Evolutionary conservation across 2,888 invertebrate species (phyloP).

Genomic region (Lutraria lutraria): DNA sequence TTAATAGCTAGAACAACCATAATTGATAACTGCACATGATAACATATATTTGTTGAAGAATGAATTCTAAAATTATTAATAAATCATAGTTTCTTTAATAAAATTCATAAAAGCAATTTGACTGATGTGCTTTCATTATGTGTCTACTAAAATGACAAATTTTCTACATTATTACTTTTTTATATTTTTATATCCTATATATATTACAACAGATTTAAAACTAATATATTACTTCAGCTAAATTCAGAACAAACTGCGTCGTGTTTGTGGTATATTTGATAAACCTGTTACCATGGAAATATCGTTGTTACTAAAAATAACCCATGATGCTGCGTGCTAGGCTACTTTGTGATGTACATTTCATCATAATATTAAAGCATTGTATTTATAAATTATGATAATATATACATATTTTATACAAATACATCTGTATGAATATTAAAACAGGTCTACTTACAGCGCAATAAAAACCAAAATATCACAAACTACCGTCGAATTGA

Average conservation of each 20-base stretch:
- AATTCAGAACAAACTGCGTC: constrained; percentile 19
- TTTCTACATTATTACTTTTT: no score
- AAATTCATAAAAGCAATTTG: no score
- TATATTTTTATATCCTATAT: no score
- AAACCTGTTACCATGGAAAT: constrained; percentile 45
- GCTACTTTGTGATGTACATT: constrained; percentile 71
- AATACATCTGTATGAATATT: constrained; percentile 55
- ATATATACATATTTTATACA: constrained; percentile 65
- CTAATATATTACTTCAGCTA: background rate
- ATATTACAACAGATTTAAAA: background rate
- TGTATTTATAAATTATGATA: constrained; percentile 72
- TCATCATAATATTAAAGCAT: constrained; percentile 68
- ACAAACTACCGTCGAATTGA: constrained; percentile 7
- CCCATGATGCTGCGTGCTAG: constrained; percentile 57
- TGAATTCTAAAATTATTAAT: no score
- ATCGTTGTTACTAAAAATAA: constrained; percentile 64
- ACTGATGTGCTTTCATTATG: no score
- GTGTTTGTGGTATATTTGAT: constrained; percentile 8
- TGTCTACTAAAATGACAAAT: no score
- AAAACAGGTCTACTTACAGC: constrained; percentile 62
- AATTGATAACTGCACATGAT: no score
- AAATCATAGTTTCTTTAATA: no score
- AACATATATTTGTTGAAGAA: no score
- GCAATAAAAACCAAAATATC: constrained; percentile 26
- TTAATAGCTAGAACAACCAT: no score